Conservation (phyloP, 2,113 vertebrate genomes). For the Vimba vimba region DNA sequence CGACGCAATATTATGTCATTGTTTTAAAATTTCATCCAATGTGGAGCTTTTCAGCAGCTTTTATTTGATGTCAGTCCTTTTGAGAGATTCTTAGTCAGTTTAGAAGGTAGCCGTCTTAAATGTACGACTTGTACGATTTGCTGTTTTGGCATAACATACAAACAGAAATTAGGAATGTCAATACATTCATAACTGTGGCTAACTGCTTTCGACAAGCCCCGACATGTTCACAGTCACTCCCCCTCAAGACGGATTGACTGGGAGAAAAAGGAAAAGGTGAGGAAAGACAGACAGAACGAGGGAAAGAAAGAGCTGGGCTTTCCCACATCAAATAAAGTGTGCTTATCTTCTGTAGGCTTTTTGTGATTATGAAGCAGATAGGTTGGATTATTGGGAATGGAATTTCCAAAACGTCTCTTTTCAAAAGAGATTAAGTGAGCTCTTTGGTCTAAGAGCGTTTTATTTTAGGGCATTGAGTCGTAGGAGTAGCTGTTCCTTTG, state of each 20-base stretch:
- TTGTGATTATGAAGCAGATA: constrained; percentile 76
- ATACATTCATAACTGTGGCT: constrained; percentile 78
- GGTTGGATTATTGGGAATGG: constrained; percentile 75
- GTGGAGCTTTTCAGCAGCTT: background rate
- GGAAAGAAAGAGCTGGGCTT: constrained; percentile 72
- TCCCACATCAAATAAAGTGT: constrained; percentile 80
- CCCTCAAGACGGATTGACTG: constrained; percentile 62
- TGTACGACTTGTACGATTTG: constrained; percentile 52
- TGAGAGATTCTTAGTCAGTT: constrained; percentile 2
- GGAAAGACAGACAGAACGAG: constrained; percentile 54
- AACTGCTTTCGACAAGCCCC: constrained; percentile 70
- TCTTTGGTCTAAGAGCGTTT: constrained; percentile 71
- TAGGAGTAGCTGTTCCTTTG: constrained; percentile 39
- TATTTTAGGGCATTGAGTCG: constrained; percentile 59
- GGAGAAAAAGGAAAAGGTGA: constrained; percentile 63
- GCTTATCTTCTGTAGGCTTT: constrained; percentile 77
- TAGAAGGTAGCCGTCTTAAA: constrained; percentile 16
- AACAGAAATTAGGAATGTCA: constrained; percentile 80
- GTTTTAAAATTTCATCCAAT: background rate
- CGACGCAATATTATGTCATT: background rate
- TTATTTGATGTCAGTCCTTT: background rate
- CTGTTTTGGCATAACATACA: constrained; percentile 70
- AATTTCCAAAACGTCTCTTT: constrained; percentile 79
- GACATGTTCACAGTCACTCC: constrained; percentile 70
- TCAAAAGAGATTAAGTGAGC: constrained; percentile 66